Base-by-base conservation (phyloP, 2,113 vertebrate species). In the Alces alces region DNA sequence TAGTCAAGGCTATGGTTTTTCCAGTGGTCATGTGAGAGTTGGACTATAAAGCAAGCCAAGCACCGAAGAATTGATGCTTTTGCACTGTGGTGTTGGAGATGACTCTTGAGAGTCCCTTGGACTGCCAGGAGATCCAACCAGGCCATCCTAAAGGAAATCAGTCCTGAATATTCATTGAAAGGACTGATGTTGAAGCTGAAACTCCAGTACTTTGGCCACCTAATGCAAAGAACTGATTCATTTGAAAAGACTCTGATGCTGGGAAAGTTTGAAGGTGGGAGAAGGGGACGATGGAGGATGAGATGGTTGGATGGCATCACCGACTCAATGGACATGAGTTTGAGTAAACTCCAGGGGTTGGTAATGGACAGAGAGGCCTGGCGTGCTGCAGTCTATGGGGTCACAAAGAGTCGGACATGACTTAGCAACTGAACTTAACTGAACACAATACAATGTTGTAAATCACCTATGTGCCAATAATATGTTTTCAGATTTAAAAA, bases 61-160 rank as follows among this genome's bases (percentile, higher is more conserved):
- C 0, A 0, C 33, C 0, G 0, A 66, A n/a, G 61, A 66, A 10
- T 11, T 66, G 64, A 66, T 36, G 15, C 33, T 66, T 66, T 66
- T 36, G 33, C 9, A 36, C 8, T 66, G 33, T 66, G 33, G 64
- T 66, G 8, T 36, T 66, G 64, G 33, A n/a, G 33, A 36, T 36
- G 17, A 10, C 33, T 66, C 17, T 36, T 66, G 8, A 5, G 64
- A 66, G 61, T 66, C 33, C 64, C 64, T 21, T n/a, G 15, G 64
- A 66, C 33, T 66, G 33, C 64, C 36, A 66, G 64, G 33, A 21
- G 33, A 66, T 66, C 33, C 33, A 66, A 66, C 33, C 33, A 36
- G 17, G 36, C 4, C 17, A 66, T 10, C 17, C 64, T 66, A 21
- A 36, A 36, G 64, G 8, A 66, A 19, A 36, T 36, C 33, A 66